These are phyloP conservation scores for Progne subis DNA, from an alignment of 2,113 vertebrate genomes.

Conservation along the genomic window DNA sequence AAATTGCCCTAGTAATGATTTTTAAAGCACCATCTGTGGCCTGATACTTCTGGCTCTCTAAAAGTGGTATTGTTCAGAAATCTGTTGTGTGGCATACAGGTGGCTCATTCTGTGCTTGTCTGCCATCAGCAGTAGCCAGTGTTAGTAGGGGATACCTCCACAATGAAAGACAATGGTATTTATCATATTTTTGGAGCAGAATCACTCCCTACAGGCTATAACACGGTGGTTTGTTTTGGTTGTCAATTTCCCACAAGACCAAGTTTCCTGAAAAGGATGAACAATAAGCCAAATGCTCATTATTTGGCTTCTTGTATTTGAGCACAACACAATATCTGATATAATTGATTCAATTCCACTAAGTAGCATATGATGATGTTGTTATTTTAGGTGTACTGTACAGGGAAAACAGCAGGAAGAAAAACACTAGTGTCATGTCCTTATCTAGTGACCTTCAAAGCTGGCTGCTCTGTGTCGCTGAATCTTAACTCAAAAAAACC, in stretches of 20 bases:
- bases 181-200: background rate
- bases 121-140: background rate
- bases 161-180: background rate
- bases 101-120: background rate
- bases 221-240: background rate
- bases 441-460: constrained; percentile 12
- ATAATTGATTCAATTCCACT: constrained; percentile 22
- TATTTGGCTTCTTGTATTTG: constrained; percentile 6
- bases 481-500: background rate
- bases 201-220: background rate
- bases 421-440: background rate
- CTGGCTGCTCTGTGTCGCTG: background rate
- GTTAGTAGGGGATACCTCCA: background rate
- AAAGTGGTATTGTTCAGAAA: background rate
- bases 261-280: background rate
- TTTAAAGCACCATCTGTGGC: constrained; percentile 35
- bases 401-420: background rate
- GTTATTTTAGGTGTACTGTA: constrained; percentile 25
- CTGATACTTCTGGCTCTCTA: background rate
- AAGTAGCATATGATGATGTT: background rate
- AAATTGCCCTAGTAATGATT: background rate
- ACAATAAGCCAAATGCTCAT: constrained; percentile 28
- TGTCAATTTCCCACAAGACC: background rate
- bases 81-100: background rate
- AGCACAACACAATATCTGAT: background rate